Conservation (phyloP, 2,113 vertebrate genomes). For the Sylvia atricapilla region DNA sequence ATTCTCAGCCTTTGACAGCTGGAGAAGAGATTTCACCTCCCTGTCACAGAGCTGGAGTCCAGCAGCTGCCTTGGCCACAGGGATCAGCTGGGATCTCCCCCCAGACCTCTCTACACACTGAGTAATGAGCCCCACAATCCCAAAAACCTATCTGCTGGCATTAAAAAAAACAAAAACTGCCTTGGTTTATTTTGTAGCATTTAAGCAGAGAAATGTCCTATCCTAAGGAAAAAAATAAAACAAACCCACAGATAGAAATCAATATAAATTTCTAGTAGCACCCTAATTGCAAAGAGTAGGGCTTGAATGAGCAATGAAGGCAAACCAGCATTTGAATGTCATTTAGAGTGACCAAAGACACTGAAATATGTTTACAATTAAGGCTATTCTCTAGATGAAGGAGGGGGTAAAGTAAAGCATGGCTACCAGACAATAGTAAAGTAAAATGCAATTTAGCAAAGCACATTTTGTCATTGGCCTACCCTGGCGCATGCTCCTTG, state of each 20-base stretch:
- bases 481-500: fast-evolving
- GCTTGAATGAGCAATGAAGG: constrained; percentile 13
- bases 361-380: constrained; percentile 28
- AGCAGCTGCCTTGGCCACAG: background rate
- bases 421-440: background rate
- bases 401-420: background rate
- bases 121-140: background rate
- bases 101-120: fast-evolving
- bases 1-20: background rate
- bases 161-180: background rate
- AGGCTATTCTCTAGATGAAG: background rate
- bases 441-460: constrained; percentile 1
- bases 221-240: background rate
- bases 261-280: constrained; percentile 8
- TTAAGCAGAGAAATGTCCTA: background rate
- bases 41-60: background rate
- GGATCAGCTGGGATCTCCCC: background rate
- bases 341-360: constrained; percentile 11
- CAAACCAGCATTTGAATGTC: background rate
- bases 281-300: background rate
- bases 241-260: background rate
- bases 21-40: background rate
- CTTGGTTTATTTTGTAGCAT: background rate
- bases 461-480: background rate
- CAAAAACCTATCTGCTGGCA: background rate